A percentile compares a stretch with the other conserved stretches of the same genome.
Evolutionary conservation across 2,113 vertebrate species (phyloP).

Genomic region (Antechinus flavipes): DNA sequence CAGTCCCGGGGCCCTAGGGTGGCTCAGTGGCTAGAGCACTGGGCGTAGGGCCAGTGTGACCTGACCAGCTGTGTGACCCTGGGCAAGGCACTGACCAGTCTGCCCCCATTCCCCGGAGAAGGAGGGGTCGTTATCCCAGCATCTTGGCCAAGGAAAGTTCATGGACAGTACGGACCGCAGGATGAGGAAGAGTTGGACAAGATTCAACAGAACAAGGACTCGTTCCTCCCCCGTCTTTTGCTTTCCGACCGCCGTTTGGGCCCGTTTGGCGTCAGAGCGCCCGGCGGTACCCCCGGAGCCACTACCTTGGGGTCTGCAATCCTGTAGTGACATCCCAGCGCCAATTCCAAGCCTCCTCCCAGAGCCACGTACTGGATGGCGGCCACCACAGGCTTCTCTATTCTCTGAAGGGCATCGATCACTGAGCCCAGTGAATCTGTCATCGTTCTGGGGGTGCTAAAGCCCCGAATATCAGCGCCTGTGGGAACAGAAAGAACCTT

Average conservation of each 20-base stretch:
- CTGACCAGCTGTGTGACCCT: too few species aligned
- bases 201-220: neutral
- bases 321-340: slow-evolving; percentile 95
- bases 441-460: neutral
- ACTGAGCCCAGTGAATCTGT: slow-evolving; percentile 69
- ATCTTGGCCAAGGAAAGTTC: neutral
- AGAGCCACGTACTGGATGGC: slow-evolving; percentile 92
- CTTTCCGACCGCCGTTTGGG: neutral
- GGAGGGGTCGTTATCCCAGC: too few species aligned
- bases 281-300: neutral
- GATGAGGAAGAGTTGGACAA: too few species aligned
- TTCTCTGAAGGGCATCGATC: slow-evolving; percentile 88
- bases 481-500: slow-evolving; percentile 52
- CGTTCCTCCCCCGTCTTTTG: neutral
- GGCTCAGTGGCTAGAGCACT: too few species aligned
- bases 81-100: too few species aligned
- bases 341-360: slow-evolving; percentile 94
- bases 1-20: too few species aligned
- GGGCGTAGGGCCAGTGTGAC: too few species aligned
- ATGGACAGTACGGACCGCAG: too few species aligned
- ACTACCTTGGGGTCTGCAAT: slow-evolving; percentile 90
- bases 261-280: neutral
- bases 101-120: too few species aligned
- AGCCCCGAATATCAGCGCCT: slow-evolving; percentile 94
- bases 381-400: slow-evolving; percentile 92